Evolutionary conservation across 2,113 vertebrate species (phyloP).

Genomic region (Microtus pennsylvanicus): DNA sequence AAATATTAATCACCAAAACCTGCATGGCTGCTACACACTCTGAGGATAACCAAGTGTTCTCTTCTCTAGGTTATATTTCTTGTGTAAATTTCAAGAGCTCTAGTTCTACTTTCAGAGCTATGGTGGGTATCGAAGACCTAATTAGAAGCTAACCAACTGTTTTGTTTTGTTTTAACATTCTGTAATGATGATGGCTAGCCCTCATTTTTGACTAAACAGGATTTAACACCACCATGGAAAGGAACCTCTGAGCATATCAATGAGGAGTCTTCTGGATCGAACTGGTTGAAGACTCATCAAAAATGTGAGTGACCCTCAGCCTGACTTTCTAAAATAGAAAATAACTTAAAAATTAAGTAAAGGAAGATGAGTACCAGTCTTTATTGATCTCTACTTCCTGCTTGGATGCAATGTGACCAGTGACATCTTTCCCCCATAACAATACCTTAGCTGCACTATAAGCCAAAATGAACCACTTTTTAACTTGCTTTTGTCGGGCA

Average conservation of each 20-base stretch:
- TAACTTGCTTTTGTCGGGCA: too few species aligned
- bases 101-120: background rate
- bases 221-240: background rate
- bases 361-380: background rate
- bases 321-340: background rate
- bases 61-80: conserved; percentile 29
- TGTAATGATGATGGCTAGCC: too few species aligned
- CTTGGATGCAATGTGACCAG: too few species aligned
- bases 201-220: background rate
- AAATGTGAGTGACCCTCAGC: background rate
- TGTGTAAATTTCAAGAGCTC: conserved; percentile 44
- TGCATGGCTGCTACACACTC: conserved; percentile 32
- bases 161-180: too few species aligned
- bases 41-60: background rate
- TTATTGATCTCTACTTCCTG: too few species aligned
- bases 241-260: background rate
- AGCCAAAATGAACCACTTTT: too few species aligned
- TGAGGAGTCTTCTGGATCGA: too few species aligned
- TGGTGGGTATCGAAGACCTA: background rate
- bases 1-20: conserved; percentile 63
- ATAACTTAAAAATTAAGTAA: background rate
- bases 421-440: too few species aligned
- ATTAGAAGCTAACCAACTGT: too few species aligned
- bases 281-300: background rate
- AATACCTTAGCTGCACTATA: too few species aligned